These are phyloP conservation scores for Aphelenchoides fujianensis DNA, from an alignment of 1,140 invertebrate species.

Conservation along the genomic window DNA sequence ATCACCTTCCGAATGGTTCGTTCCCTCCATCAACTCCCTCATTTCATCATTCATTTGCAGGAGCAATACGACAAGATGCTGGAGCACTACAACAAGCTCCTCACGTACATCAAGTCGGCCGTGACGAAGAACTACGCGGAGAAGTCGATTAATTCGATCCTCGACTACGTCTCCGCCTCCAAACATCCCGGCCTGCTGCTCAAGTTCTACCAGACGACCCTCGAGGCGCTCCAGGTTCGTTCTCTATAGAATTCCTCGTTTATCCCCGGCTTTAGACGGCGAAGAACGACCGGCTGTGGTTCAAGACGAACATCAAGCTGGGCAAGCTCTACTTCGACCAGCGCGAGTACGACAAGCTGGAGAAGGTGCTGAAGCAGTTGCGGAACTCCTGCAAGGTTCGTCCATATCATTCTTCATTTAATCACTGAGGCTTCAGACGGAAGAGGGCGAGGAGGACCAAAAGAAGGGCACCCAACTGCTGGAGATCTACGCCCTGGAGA, in stretches of 20 bases:
- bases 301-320: slow-evolving; percentile 98
- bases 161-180: slow-evolving; percentile 94
- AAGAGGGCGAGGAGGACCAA: slow-evolving; percentile 97
- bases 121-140: slow-evolving; percentile 99
- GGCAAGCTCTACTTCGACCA: slow-evolving; percentile 97
- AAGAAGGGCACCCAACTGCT: slow-evolving; percentile 91
- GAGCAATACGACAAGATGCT: slow-evolving; percentile 94
- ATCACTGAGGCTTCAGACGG: slow-evolving; percentile 71
- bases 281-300: slow-evolving; percentile 98
- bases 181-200: slow-evolving; percentile 93
- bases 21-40: slow-evolving; percentile 34
- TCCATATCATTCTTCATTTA: slow-evolving; percentile 17
- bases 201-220: slow-evolving; percentile 97
- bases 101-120: slow-evolving; percentile 96
- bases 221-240: slow-evolving; percentile 83
- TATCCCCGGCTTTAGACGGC: slow-evolving; percentile 71
- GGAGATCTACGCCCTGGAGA: slow-evolving; percentile 98
- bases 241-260: slow-evolving; percentile 25
- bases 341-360: slow-evolving; percentile 86
- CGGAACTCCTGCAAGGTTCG: slow-evolving; percentile 91
- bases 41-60: slow-evolving; percentile 68
- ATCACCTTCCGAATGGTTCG: slow-evolving; percentile 95
- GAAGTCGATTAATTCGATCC: slow-evolving; percentile 98
- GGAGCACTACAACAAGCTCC: slow-evolving; percentile 86
- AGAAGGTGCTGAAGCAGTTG: slow-evolving; percentile 93